Conservation (phyloP, 2,888 invertebrate species). For the Cyrtodaria siliqua region DNA sequence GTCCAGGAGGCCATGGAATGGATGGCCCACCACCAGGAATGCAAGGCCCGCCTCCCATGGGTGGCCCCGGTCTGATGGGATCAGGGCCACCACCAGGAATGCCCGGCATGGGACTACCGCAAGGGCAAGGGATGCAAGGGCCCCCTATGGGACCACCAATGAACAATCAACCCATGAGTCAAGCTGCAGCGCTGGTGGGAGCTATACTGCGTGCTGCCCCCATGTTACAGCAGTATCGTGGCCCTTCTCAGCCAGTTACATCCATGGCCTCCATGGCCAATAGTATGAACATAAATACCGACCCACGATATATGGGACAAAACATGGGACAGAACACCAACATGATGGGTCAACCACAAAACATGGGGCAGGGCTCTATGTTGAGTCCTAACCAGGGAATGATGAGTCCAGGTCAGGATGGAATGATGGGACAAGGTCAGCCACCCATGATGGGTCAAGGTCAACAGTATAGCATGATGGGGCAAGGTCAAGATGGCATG, state of each 20-base stretch:
- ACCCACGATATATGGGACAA: slow-evolving; percentile 36
- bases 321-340: neutral
- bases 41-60: slow-evolving; percentile 44
- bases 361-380: slow-evolving; percentile 48
- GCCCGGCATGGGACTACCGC: neutral
- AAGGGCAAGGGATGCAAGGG: slow-evolving; percentile 46
- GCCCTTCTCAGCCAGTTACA: slow-evolving; percentile 20
- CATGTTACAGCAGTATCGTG: slow-evolving; percentile 57
- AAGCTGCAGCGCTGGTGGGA: slow-evolving; percentile 69
- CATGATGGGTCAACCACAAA: slow-evolving; percentile 35
- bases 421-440: slow-evolving; percentile 9
- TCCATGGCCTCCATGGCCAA: slow-evolving; percentile 19
- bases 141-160: slow-evolving; percentile 50
- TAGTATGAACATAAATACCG: slow-evolving; percentile 16
- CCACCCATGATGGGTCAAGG: neutral
- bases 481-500: neutral
- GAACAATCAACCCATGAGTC: slow-evolving; percentile 49
- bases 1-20: slow-evolving; percentile 58
- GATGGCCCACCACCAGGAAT: slow-evolving; percentile 42
- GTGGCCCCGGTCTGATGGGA: slow-evolving; percentile 47
- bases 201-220: slow-evolving; percentile 69
- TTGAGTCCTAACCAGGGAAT: slow-evolving; percentile 34
- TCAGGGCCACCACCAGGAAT: slow-evolving; percentile 45
- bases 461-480: neutral
- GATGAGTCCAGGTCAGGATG: slow-evolving; percentile 46